A percentile compares a stretch with the other conserved stretches of the same genome.
Evolutionary conservation across 2,113 vertebrate species (phyloP).

Genomic region (Crotalus helleri): DNA sequence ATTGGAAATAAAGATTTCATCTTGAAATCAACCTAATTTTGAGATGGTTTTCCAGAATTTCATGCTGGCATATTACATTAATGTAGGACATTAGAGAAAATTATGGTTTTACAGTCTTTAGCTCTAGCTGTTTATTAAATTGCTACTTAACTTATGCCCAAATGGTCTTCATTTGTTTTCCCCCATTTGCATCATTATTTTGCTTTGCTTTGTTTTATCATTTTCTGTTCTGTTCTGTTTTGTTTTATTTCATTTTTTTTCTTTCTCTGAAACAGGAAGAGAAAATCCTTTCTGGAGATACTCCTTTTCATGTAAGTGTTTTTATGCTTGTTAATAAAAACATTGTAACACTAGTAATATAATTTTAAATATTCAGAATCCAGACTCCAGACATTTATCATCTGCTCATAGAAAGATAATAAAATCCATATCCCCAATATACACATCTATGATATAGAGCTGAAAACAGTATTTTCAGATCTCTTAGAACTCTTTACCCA

Average conservation of each 20-base stretch:
- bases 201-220: not conserved
- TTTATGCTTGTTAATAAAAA: constrained; percentile 59
- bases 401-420: constrained; percentile 52
- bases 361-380: constrained; percentile 39
- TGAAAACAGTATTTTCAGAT: not conserved
- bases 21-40: constrained; percentile 22
- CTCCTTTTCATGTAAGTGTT: constrained; percentile 71
- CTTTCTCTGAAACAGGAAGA: constrained; percentile 55
- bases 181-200: constrained; percentile 45
- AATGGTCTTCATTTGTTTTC: not conserved
- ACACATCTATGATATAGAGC: not conserved
- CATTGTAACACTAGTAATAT: constrained; percentile 41
- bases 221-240: constrained; percentile 21
- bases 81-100: not conserved
- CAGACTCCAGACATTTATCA: constrained; percentile 36
- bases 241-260: constrained; percentile 23
- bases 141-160: not conserved
- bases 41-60: not conserved
- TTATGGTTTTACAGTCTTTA: not conserved
- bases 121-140: not conserved
- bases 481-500: not conserved
- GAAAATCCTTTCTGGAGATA: constrained; percentile 61
- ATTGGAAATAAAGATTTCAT: constrained; percentile 14
- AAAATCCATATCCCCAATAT: constrained; percentile 6
- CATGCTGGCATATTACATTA: not conserved